These are phyloP conservation scores for Bovichtus variegatus DNA, from an alignment of 2,797 vertebrate genomes.

Conservation along the genomic window DNA sequence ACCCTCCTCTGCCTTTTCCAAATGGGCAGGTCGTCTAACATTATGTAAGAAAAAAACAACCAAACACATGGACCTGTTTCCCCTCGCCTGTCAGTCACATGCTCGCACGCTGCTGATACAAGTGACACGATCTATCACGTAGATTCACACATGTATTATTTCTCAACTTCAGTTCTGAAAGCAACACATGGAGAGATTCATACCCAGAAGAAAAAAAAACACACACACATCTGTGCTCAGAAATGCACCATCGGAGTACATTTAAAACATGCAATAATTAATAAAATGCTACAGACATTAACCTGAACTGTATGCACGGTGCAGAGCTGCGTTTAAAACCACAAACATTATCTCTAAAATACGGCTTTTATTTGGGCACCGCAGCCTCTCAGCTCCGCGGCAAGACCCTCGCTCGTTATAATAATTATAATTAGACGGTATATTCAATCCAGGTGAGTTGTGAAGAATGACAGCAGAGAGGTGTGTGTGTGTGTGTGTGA, in stretches of 20 bases:
- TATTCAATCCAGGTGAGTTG: slow-evolving; percentile 2
- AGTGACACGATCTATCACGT: not conserved
- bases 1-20: slow-evolving; percentile 30
- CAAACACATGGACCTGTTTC: slow-evolving; percentile 49
- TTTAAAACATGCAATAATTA: not conserved
- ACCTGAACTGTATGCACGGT: not conserved
- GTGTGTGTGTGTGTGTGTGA: not conserved
- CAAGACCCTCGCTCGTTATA: not conserved
- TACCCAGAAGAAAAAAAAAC: not conserved
- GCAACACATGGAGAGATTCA: not conserved
- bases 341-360: not conserved
- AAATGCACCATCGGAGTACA: too few species aligned
- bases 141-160: not conserved
- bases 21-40: slow-evolving; percentile 40
- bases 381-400: not conserved
- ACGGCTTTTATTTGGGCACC: not conserved
- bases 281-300: not conserved
- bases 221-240: too few species aligned
- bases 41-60: slow-evolving; percentile 58
- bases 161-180: not conserved
- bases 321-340: not conserved
- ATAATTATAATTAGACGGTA: too few species aligned
- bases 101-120: slow-evolving; percentile 2
- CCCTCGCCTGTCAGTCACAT: slow-evolving; percentile 17
- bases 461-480: not conserved